Evolutionary conservation across 2,797 vertebrate genomes (phyloP), one percentile per base, ranked within the genome.

Genomic region (Epinephelus coioides): DNA sequence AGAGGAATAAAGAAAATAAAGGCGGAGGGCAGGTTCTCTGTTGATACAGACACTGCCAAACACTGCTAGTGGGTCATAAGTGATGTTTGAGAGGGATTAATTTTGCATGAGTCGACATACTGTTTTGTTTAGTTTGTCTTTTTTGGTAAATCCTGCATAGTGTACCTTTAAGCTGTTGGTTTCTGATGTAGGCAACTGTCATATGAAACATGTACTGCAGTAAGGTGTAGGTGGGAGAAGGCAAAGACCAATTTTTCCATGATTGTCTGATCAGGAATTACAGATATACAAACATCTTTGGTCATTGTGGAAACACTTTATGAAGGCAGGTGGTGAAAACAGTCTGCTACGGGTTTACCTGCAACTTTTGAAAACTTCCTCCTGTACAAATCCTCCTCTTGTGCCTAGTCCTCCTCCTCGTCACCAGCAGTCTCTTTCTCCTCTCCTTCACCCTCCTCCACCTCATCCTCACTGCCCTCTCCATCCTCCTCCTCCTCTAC

Each of bases 271-370:
- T 62, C 38, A n/a, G 34, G 21, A 87, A 30, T 55, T 19, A 80
- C 51, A 83, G 79, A 82, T 64, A 78, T 23, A 70, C 5, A 82
- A 59, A 40, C 44, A 44, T 81, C 72, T 89, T 88, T 87, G 84
- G 86, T 83, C 62, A 54, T 63, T 80, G 63, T 55, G 27, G 47
- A 65, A 27, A 69, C 10, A 61, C 51, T 69, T 66, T 53, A 59
- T 63, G 9, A 89, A 90, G 90, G 85, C 85, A 86, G 62, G 2
- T 30, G 55, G 59, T 82, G 69, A 75, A 6, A 49, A 74, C 19
- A 78, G 53, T 79, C 67, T 62, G 23, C 12, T 2, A 6, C 1
- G 0, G 19, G 38, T 34, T 77, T 53, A 76, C 46, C 64, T 43
- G 43, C 46, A 59, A 68, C 47, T 62, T 80, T 55, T 80, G 12